Conservation (phyloP, 2,113 vertebrate genomes). For the Erythrolamprus reginae region DNA sequence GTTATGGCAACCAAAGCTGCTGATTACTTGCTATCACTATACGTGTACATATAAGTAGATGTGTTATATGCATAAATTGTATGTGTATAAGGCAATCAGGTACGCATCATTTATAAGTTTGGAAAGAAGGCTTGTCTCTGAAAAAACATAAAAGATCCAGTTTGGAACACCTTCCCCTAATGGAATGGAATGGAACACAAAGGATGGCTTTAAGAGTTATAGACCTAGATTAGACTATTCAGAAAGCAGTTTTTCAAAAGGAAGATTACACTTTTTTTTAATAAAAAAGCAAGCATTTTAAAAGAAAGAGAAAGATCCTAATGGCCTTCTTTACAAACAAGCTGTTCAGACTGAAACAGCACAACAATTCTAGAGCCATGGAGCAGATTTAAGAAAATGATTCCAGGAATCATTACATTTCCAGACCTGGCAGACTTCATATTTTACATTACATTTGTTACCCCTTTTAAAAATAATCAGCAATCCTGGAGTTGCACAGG, state of each 20-base stretch:
- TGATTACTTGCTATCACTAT: not conserved
- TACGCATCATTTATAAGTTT: not conserved
- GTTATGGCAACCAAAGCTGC: conserved; percentile 40
- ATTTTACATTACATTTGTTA: not conserved
- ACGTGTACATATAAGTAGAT: not conserved
- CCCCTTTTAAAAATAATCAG: too few species aligned
- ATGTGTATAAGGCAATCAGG: not conserved
- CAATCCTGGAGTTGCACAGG: not conserved
- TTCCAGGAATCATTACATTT: not conserved
- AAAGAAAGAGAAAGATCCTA: not conserved
- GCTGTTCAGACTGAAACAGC: not conserved
- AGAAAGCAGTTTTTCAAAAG: not conserved
- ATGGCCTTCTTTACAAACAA: not conserved
- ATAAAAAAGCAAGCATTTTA: not conserved
- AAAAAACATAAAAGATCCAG: not conserved
- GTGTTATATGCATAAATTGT: not conserved
- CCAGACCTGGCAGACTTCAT: not conserved
- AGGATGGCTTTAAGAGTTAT: not conserved
- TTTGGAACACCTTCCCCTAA: not conserved
- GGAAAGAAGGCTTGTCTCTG: not conserved
- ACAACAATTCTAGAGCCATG: not conserved
- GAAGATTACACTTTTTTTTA: not conserved
- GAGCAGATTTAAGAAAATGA: not conserved
- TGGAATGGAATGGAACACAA: not conserved
- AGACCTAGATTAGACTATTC: not conserved